Percentiles rank a stretch among this genome's conserved stretches.
Evolutionary conservation across 2,797 vertebrate species (phyloP).

Genomic region (Aeoliscus strigatus): DNA sequence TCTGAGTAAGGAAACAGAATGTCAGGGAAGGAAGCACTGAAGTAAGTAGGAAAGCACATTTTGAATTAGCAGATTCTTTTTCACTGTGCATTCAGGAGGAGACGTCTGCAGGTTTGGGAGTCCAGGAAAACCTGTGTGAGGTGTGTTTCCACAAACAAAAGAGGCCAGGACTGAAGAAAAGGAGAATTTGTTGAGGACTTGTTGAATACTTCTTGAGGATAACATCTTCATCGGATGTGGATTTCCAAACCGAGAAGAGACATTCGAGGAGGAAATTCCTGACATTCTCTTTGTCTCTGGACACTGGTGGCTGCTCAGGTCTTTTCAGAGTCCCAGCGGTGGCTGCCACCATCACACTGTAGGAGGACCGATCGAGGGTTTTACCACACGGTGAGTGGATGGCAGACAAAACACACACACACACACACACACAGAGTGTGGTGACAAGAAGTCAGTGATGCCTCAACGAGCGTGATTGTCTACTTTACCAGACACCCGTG

Average conservation of each 20-base stretch:
- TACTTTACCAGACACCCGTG: too few species aligned
- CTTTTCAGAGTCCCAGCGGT: slow-evolving; percentile 23
- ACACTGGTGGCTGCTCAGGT: slow-evolving; percentile 13
- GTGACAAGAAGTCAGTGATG: too few species aligned
- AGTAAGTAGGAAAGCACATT: slow-evolving; percentile 56
- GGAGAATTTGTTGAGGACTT: background rate
- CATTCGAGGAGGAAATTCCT: slow-evolving; percentile 48
- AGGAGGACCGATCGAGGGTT: slow-evolving; percentile 12
- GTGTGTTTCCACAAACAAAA: too few species aligned
- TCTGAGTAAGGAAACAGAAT: slow-evolving; percentile 68
- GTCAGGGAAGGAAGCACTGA: slow-evolving; percentile 69
- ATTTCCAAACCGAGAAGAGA: slow-evolving; percentile 17
- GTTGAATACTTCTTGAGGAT: slow-evolving; percentile 13
- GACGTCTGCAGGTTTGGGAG: slow-evolving; percentile 11
- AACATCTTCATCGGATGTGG: slow-evolving; percentile 13
- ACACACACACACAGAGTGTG: too few species aligned
- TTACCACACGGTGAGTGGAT: slow-evolving; percentile 49
- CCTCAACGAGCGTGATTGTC: too few species aligned
- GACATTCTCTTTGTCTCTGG: slow-evolving; percentile 44
- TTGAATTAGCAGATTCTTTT: slow-evolving; percentile 30
- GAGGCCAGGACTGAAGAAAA: too few species aligned
- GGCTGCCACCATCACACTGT: slow-evolving; percentile 10
- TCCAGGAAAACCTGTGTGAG: too few species aligned
- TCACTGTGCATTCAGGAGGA: slow-evolving; percentile 6
- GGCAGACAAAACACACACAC: too few species aligned